Evolutionary conservation across 2,113 vertebrate species (phyloP).

Genomic region (Australoheros scitulus): DNA sequence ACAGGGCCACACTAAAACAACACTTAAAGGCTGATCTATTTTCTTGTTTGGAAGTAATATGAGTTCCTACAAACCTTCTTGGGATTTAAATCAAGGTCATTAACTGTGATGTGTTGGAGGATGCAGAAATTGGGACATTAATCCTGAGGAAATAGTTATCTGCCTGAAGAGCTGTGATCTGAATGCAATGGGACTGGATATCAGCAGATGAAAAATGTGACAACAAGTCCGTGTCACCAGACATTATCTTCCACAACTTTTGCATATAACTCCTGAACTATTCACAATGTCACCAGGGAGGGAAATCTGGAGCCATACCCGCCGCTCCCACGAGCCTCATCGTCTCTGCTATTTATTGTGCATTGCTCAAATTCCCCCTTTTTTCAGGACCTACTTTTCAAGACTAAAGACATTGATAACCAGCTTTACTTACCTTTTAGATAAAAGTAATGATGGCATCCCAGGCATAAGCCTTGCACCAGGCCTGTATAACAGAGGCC

Average conservation of each 20-base stretch:
- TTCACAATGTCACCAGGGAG: constrained; percentile 50
- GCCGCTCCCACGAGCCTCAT: constrained; percentile 53
- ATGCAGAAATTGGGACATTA: constrained; percentile 75
- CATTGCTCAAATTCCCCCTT: constrained; percentile 50
- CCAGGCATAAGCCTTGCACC: background rate
- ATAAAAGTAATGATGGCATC: constrained; percentile 5
- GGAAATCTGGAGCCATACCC: constrained; percentile 53
- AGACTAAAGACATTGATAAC: constrained; percentile 42
- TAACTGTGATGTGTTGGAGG: constrained; percentile 71
- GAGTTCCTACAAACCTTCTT: constrained; percentile 63
- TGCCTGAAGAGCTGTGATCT: constrained; percentile 61
- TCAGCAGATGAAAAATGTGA: constrained; percentile 64
- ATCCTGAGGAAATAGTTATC: constrained; percentile 72
- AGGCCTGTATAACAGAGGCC: background rate
- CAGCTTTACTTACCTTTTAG: constrained; percentile 52
- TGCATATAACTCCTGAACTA: constrained; percentile 64
- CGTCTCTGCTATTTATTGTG: constrained; percentile 68
- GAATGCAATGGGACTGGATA: constrained; percentile 58
- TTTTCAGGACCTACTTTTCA: constrained; percentile 31
- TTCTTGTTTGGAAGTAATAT: constrained; percentile 60
- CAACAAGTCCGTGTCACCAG: constrained; percentile 58
- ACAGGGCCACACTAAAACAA: constrained; percentile 56
- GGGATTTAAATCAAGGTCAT: constrained; percentile 82
- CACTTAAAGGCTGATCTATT: constrained; percentile 68
- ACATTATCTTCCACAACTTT: constrained; percentile 67